phyloP scores from a whole-genome alignment of 1,140 invertebrate species.

The Brachystomella parvula region DNA sequence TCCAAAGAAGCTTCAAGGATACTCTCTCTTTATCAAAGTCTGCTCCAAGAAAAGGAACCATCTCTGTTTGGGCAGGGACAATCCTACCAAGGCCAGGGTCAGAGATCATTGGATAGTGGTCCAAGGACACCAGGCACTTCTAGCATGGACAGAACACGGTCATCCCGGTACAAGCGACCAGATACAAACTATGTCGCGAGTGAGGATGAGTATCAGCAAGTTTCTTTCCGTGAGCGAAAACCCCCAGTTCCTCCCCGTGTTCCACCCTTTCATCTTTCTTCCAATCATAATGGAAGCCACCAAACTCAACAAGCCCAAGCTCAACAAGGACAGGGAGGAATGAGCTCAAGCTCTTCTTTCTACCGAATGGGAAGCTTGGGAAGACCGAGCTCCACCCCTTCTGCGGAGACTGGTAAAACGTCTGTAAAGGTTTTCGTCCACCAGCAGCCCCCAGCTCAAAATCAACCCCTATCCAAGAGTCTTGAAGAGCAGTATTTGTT shows the following conservation, averaged over 20 bases:
- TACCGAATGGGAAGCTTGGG: slow-evolving; percentile 6
- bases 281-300: slow-evolving; percentile 2
- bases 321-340: neutral
- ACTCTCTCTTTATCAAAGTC: slow-evolving; percentile 33
- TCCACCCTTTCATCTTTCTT: neutral
- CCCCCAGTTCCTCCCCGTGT: neutral
- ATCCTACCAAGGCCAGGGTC: neutral
- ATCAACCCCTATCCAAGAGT: slow-evolving; percentile 26
- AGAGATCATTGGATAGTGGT: neutral
- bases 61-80: neutral
- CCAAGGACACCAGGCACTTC: neutral
- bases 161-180: neutral
- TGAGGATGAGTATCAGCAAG: slow-evolving; percentile 56
- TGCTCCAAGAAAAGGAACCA: slow-evolving; percentile 15
- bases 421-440: slow-evolving; percentile 50
- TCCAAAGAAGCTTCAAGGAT: slow-evolving; percentile 37
- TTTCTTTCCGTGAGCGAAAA: slow-evolving; percentile 43
- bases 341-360: slow-evolving; percentile 4
- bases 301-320: slow-evolving; percentile 25
- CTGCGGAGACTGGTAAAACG: slow-evolving; percentile 1
- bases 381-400: neutral
- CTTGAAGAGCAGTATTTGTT: slow-evolving; percentile 36
- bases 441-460: slow-evolving; percentile 38
- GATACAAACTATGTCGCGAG: slow-evolving; percentile 16
- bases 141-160: neutral